These are phyloP conservation scores for Crocallis elinguaria DNA, from an alignment of 2,888 invertebrate genomes.

Conservation along the genomic window DNA sequence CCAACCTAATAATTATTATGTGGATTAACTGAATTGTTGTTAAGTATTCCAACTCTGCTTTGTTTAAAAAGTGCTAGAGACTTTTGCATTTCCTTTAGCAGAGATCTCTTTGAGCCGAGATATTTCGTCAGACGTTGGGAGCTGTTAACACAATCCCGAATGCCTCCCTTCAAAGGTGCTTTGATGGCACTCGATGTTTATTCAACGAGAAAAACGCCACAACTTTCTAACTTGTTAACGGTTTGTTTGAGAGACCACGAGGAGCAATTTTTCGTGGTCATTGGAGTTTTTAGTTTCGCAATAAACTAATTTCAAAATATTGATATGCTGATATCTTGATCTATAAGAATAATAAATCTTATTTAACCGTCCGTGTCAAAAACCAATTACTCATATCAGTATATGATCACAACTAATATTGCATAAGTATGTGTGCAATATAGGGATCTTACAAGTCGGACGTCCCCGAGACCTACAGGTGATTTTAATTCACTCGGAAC, in stretches of 20 bases:
- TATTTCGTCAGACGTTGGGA: constrained; percentile 37
- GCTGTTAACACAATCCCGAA: constrained; percentile 45
- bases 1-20: too few relatives aligned
- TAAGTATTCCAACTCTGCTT: constrained; percentile 1
- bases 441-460: neutral
- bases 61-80: constrained; percentile 9
- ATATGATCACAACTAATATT: too few relatives aligned
- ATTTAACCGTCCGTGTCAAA: too few relatives aligned
- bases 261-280: neutral
- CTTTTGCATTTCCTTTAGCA: constrained; percentile 29
- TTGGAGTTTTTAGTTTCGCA: neutral
- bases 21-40: constrained; percentile 18
- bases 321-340: too few relatives aligned
- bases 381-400: too few relatives aligned
- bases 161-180: constrained; percentile 41
- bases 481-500: too few relatives aligned
- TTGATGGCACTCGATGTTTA: constrained; percentile 44
- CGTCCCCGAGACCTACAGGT: neutral
- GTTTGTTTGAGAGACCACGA: constrained; percentile 13
- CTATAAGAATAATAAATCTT: too few relatives aligned
- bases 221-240: constrained; percentile 38
- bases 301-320: too few relatives aligned
- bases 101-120: constrained; percentile 36
- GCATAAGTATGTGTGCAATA: too few relatives aligned
- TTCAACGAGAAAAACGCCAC: constrained; percentile 42